Base-by-base conservation (phyloP, 2,113 vertebrate species). In the Apodemus sylvaticus region DNA sequence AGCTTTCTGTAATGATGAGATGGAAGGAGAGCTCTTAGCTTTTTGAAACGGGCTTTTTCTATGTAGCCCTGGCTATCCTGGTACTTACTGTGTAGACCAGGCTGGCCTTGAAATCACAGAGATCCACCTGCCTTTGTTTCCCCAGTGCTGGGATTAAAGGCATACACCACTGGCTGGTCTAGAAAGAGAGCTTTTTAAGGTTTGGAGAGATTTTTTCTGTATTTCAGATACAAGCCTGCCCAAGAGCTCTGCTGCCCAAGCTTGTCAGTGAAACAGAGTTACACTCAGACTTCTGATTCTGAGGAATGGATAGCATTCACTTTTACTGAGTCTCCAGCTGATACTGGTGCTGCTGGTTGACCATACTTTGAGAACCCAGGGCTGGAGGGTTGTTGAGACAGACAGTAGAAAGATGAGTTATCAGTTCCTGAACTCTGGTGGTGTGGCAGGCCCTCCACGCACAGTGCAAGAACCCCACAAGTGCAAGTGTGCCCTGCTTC, bases 1-100 rank as follows among this genome's bases (percentile, higher is more conserved):
- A 89, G 81, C 74, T 95, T 93, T 78, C 89, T 85, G 93, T 94
- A 70, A 34, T n/a, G 19, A 26, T 77, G 73, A 36, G 73, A 58
- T 89, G 58, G 89, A 94, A 10, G 14, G 42, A 70, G 51, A 86
- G 9, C 2, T 70, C 87, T 96, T 87, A 34, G 36, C 17, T 45
- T 83, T 85, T 62, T 85, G 58, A 85, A 58, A 85, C 16, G 42
- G 24, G 58, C 4, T 64, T 13, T 85, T n/a, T 85, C 39, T 64
- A 64, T 26, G 64, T 45, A 85, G 81, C 8, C n/a, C 26, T 62
- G n/a, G 81, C 14, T 62, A 39, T 83, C 58, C n/a, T 85, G 39
- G 14, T 42, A 42, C 39, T 64, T 14, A 19, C n/a, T 83, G 14
- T 64, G n/a, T 62, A 45, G 58, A 62, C 55, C 81, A 83, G n/a